Base-by-base conservation (phyloP, 2,113 vertebrate species). In the Phyllostomus hastatus region DNA sequence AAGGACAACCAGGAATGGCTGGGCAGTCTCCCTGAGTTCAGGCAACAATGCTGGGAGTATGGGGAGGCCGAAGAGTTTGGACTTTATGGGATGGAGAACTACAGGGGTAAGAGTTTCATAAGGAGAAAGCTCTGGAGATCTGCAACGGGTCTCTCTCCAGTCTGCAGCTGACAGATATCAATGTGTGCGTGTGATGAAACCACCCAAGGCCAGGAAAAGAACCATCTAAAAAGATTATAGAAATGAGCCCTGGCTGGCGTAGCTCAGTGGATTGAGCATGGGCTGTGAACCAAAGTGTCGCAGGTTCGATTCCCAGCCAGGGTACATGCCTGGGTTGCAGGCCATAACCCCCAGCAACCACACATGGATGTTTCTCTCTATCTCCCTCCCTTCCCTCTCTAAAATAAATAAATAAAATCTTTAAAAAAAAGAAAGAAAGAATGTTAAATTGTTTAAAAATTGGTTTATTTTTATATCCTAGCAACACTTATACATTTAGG, bases 141-240 rank as follows among this genome's bases (percentile, higher is more conserved):
- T 38, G 6, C 31, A 33, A 52, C 75, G 33, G 35, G 20, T 4
- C 9, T 7, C 52, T 50, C 43, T n/a, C 9, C 19, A 9, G 33
- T 24, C 48, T 33, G 57, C 9, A 57, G 38, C 67, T 28, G 59
- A 31, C 2, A 11, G 11, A 10, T 3, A 10, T 12, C 14, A 10
- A 8, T 0, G 1, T 73, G 7, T 4, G 26, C 72, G 38, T 1
- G 2, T 24, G 26, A 17, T 28, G 12, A 73, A 31, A 73, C 11
- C 5, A 11, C 7, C 11, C 11, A 11, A 33, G 22, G 22, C 85
- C 48, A 17, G 22, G 61, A 20, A 31, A 90, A 48, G 35, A 52
- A 12, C 26, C 20, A 24, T 33, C 28, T 2, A 48, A 31, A 33
- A 52, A 89, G 17, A 33, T 35, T 31, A 31, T 31, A 15, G 15